Evolutionary conservation across 2,113 vertebrate species (phyloP), one percentile per base, ranked within the genome.

Genomic region (Callaeas wilsoni): DNA sequence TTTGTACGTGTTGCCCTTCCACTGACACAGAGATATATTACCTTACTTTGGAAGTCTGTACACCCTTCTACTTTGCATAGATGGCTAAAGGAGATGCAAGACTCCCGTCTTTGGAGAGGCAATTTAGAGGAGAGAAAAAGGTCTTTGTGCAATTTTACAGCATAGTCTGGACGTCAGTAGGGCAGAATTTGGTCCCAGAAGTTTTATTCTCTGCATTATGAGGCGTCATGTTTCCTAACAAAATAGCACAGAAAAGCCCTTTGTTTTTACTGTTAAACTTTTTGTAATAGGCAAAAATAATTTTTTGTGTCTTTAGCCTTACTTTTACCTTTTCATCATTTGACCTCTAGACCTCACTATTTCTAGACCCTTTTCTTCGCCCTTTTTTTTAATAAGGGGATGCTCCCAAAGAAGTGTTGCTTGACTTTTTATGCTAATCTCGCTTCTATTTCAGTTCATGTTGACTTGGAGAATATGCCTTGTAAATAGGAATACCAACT

Each of bases 21-120:
- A 41, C 92, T 97, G 96, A 96, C 96, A 96, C 83, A 60, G 91
- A 96, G 94, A 97, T 97, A 4, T 96, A 96, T 97, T 97, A 81
- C 96, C 92, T 96, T 93, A 84, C 92, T 95, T 97, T 93, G 85
- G 88, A 90, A 96, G 94, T 96, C 96, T 96, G 88, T 84, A 68
- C 93, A 95, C 88, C 83, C 64, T 95, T 90, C 96, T 93, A 8
- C 56, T 97, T 93, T 95, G 90, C 96, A 96, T 96, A 97, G 94
- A 96, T 96, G 88, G 83, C 93, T 96, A 93, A 94, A 93, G 92
- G 90, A 94, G 96, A 96, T 94, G 93, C 85, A 86, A 94, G 90
- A 56, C 82, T 70, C 86, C 85, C n/a, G 77, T 93, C 91, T 93
- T 96, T 50, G 71, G 94, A 86, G 90, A 90, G 83, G 76, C 79